Percentiles rank a stretch among this genome's conserved stretches.
Conservation (phyloP, 2,888 invertebrate species). For the Nezara viridula region DNA sequence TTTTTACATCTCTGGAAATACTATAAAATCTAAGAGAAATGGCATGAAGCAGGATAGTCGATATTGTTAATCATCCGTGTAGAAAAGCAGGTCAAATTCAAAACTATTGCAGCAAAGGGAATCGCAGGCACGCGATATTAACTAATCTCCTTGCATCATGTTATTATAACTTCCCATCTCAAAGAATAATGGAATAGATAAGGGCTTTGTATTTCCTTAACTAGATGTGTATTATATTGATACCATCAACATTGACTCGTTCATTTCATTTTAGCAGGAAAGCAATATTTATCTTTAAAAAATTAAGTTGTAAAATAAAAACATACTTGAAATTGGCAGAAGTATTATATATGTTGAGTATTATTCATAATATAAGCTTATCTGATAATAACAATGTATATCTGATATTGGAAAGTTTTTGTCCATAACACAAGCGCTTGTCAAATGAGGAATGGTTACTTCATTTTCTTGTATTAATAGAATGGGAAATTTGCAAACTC, state of each 20-base stretch:
- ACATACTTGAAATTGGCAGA: no score
- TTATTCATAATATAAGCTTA: no score
- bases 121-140: not conserved
- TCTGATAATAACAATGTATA: no score
- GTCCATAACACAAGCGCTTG: no score
- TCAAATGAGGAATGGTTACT: no score
- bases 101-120: not conserved
- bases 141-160: not conserved
- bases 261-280: not conserved
- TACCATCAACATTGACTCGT: not conserved
- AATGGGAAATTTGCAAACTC: no score
- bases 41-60: not conserved
- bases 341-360: no score
- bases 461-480: no score
- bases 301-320: no score
- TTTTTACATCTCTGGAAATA: not conserved
- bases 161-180: slow-evolving; percentile 16
- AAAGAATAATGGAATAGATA: not conserved
- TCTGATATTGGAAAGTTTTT: no score
- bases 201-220: not conserved
- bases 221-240: not conserved
- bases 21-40: not conserved
- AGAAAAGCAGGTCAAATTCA: slow-evolving; percentile 27
- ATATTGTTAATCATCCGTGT: not conserved
- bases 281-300: no score